Base-by-base conservation (phyloP, 2,888 invertebrate genomes). In the Heliconius aoede region DNA sequence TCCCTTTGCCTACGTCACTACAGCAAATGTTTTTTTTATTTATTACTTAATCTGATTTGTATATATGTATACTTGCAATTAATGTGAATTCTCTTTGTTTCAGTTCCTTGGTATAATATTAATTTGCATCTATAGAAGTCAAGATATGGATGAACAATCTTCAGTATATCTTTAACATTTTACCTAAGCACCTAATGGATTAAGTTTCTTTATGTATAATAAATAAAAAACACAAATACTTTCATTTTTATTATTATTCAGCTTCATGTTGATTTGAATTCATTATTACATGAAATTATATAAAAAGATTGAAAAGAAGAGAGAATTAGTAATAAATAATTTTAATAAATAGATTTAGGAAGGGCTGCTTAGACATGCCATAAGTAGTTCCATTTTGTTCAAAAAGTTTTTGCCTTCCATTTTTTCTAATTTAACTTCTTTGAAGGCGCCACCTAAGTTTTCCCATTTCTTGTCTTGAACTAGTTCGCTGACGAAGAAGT, bases 351-450 rank as follows among this genome's bases (percentile, higher is more conserved):
- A 74, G 40, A 15, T 24, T 72, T 94, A 95, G 62, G 96, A 96
- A 80, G 96, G 96, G 86, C 97, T 97, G 80, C 97, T 97, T 21
- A 97, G 93, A 84, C 97, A 97, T 76, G 99, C 99, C 98, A 99
- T 98, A 8, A 99, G 95, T 83, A 98, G 95, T 93, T 99, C 99
- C 97, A 99, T 98, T 95, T 99, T 99, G 87, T 98, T 98, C 9
- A 99, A 95, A 89, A 99, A 99, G 92, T 99, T 99, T 86, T 98
- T 97, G 72, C 99, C 99, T 89, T 99, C 99, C 96, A 99, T 97
- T 91, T 98, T 98, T 81, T 99, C 98, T 89, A 99, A 96, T 83
- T 97, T 96, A 55, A 96, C 97, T 94, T 98, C 98, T 87, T 97
- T 97, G 90, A 98, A 99, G 71, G 97, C 97, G 32, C 98, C 98